Evolutionary conservation across 2,888 invertebrate genomes (phyloP), one percentile per base, ranked within the genome.

Genomic region (Diarsia dahlii): DNA sequence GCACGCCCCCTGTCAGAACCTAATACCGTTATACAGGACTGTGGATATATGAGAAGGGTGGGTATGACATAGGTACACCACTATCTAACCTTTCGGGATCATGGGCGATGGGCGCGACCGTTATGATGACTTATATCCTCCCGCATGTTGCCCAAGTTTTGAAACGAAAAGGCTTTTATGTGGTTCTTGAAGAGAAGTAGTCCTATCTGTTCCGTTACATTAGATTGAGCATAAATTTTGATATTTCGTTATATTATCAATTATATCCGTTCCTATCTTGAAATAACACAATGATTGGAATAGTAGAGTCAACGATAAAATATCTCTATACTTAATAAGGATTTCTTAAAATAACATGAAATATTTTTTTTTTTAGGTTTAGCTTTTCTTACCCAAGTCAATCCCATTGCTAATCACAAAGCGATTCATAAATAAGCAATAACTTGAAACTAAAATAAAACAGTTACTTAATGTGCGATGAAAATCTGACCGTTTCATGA

Each of bases 121-220:
- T 75, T 84, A 82, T 80, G 82, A 82, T 71, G 84, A 81, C 81
- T 80, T 84, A 84, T 82, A 82, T 62, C 71, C 23, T 80, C 68
- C 80, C 84, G 71, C 81, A 81, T 71, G 62, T 74, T 58, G 80
- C 65, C 60, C 65, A 74, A 74, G 65, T 71, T 77, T 63, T 62
- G 58, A 69, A 71, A 66, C 54, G 65, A 74, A 80, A 74, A 54
- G 65, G 71, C 45, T 70, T 68, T 69, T 58, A 52, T 83, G 54
- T 66, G 64, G 56, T 50, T 20, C 54, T 68, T 69, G 65, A 66
- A 69, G 28, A 78, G 39, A 60, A 71, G 23, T 72, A 20, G 13
- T 39, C 45, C 3, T 64, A 80, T 73, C 80, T 80, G 23, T 9
- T 58, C 1, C 15, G 8, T n/a, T 18, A 45, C 0, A 28, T 48